Percentiles rank a stretch among this genome's conserved stretches.
These are phyloP conservation scores for Sus cebifrons DNA, from an alignment of 2,797 vertebrate species.

Conservation along the genomic window DNA sequence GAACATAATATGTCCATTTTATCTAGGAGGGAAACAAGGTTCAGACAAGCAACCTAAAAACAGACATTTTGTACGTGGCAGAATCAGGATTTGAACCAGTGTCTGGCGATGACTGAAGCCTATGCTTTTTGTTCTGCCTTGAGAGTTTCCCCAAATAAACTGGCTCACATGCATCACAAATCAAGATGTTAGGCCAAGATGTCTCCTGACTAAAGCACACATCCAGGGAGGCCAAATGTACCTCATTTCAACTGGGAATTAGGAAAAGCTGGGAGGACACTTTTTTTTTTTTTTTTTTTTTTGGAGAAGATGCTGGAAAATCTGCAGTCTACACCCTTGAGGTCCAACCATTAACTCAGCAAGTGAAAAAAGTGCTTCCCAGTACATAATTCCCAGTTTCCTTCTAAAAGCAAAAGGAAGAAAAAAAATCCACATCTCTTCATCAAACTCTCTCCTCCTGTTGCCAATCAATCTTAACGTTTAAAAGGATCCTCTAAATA, in stretches of 20 bases:
- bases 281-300: neutral
- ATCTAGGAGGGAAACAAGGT: neutral
- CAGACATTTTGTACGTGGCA: neutral
- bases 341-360: neutral
- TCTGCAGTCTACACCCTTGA: neutral
- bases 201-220: neutral
- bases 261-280: neutral
- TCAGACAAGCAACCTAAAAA: neutral
- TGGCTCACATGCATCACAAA: neutral
- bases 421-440: neutral
- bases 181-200: neutral
- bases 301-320: neutral
- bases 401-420: neutral
- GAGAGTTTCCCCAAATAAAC: slow-evolving; percentile 9
- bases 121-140: neutral
- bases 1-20: neutral
- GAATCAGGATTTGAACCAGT: neutral
- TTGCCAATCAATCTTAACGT: slow-evolving; percentile 74
- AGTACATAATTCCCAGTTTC: neutral
- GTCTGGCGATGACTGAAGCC: neutral
- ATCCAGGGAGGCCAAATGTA: neutral
- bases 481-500: slow-evolving; percentile 69
- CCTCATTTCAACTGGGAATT: neutral
- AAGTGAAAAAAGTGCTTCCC: slow-evolving; percentile 26
- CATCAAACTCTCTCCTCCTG: neutral